These are phyloP conservation scores for Delphinapterus leucas DNA, from an alignment of 2,113 vertebrate genomes.

Conservation along the genomic window DNA sequence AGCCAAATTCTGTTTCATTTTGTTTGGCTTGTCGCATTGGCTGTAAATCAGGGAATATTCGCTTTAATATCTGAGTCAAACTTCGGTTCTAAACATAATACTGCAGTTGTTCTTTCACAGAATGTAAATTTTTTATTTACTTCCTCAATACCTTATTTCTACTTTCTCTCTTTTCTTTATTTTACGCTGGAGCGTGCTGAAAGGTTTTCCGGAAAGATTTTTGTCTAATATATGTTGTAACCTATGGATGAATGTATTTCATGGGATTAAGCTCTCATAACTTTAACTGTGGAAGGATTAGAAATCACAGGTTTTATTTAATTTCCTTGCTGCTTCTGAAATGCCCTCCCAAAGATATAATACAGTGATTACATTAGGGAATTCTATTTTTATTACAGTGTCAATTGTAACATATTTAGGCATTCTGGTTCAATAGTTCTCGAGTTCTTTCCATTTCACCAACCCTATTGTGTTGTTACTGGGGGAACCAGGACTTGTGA, in stretches of 20 bases:
- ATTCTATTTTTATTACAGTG: background rate
- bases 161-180: background rate
- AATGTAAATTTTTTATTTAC: conserved; percentile 7
- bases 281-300: background rate
- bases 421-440: background rate
- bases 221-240: background rate
- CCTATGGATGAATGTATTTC: background rate
- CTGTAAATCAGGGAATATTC: conserved; percentile 41
- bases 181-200: background rate
- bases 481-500: background rate
- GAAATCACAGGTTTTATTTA: background rate
- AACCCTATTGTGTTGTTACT: background rate
- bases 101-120: background rate
- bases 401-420: background rate
- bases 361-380: background rate
- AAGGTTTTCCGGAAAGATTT: background rate
- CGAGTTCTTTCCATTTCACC: background rate
- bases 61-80: conserved; percentile 49
- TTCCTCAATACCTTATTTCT: conserved; percentile 2
- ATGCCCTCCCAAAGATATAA: background rate
- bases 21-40: conserved; percentile 32
- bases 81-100: conserved; percentile 43
- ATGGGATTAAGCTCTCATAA: background rate
- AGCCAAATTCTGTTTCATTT: conserved; percentile 62
- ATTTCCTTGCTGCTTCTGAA: conserved; percentile 2